Evolutionary conservation across 1,140 invertebrate genomes (phyloP).

Genomic region (Gonioctena quinquepunctata): DNA sequence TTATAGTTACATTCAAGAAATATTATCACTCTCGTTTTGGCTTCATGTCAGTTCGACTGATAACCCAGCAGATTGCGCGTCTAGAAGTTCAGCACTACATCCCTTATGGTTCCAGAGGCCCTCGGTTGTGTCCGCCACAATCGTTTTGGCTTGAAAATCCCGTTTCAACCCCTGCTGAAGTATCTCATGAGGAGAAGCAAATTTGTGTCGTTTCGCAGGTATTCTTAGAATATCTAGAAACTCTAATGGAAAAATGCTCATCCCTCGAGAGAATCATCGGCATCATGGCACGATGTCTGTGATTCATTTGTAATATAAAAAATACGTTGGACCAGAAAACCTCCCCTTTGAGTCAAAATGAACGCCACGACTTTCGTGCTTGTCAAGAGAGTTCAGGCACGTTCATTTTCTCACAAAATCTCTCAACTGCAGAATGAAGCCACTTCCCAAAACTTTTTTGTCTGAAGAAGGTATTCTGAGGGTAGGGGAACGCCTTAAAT

Average conservation of each 20-base stretch:
- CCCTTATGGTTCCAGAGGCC: too few species aligned
- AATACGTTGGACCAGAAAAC: not conserved
- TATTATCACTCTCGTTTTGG: conserved; percentile 35
- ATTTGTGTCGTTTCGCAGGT: not conserved
- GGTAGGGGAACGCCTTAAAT: not conserved
- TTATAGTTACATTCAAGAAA: conserved; percentile 49
- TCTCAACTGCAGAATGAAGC: not conserved
- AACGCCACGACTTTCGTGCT: not conserved
- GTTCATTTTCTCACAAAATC: not conserved
- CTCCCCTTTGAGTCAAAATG: not conserved
- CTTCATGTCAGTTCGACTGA: conserved; percentile 40
- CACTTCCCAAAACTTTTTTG: not conserved
- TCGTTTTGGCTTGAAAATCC: too few species aligned
- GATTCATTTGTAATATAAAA: not conserved
- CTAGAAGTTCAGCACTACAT: too few species aligned
- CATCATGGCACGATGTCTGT: not conserved
- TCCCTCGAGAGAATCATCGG: not conserved
- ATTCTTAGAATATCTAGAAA: not conserved
- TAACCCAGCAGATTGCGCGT: conserved; percentile 50
- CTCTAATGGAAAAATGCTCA: not conserved
- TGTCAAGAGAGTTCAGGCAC: not conserved
- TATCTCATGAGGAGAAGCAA: not conserved
- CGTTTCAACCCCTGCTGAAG: not conserved
- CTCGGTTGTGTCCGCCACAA: too few species aligned
- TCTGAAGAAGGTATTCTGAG: not conserved